These are phyloP conservation scores for Hofmannophila pseudospretella DNA, from an alignment of 2,888 invertebrate genomes.

Conservation along the genomic window DNA sequence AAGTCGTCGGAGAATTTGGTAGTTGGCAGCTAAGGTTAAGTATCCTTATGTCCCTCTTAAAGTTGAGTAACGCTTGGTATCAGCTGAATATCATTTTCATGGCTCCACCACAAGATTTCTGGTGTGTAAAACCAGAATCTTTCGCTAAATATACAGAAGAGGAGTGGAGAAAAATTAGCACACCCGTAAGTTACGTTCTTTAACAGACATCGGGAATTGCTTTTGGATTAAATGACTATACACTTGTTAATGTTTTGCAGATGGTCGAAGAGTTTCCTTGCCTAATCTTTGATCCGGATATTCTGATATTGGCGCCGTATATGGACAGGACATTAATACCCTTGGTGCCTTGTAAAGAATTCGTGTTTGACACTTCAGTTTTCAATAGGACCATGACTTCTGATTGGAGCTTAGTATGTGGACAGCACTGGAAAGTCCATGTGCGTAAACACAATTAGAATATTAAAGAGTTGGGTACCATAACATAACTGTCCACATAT, in stretches of 20 bases:
- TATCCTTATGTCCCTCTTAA: conserved; percentile 74
- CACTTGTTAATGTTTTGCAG: conserved; percentile 26
- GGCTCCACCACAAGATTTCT: conserved; percentile 79
- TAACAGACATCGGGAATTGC: no score
- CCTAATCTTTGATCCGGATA: conserved; percentile 59
- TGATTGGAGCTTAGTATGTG: conserved; percentile 82
- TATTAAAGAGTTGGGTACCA: no score
- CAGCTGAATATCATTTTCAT: conserved; percentile 80
- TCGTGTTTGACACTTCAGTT: conserved; percentile 75
- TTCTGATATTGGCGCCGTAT: conserved; percentile 33
- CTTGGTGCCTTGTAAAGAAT: conserved; percentile 47
- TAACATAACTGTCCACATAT: no score
- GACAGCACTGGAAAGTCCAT: conserved; percentile 73
- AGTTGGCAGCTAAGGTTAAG: conserved; percentile 77
- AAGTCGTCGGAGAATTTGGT: conserved; percentile 77
- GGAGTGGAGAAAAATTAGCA: conserved; percentile 63
- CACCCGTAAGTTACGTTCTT: conserved; percentile 42
- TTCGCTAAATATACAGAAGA: conserved; percentile 38
- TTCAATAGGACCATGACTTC: conserved; percentile 81
- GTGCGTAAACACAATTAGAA: conserved; percentile 30
- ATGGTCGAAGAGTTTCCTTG: conserved; percentile 55
- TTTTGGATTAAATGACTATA: no score
- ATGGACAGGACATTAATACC: conserved; percentile 45
- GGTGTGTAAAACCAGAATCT: conserved; percentile 65
- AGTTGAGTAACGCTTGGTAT: conserved; percentile 80